These are phyloP conservation scores for Poecilia gillii DNA, from an alignment of 2,797 vertebrate species.

Conservation along the genomic window DNA sequence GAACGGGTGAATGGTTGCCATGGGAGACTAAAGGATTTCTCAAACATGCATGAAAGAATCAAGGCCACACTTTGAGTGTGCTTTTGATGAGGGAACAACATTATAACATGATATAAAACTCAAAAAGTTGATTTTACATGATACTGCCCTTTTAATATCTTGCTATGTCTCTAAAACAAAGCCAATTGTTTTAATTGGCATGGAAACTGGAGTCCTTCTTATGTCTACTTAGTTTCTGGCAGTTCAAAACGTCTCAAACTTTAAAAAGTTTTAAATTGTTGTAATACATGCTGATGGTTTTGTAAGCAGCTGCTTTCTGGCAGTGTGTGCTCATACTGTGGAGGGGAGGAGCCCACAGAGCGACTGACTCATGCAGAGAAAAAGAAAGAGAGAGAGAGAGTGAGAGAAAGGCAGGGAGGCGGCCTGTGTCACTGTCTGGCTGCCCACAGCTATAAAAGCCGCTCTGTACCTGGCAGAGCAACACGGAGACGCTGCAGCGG, in stretches of 20 bases:
- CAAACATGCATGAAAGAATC: too few relatives aligned
- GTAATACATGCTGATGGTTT: slow-evolving; percentile 61
- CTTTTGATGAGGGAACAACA: too few relatives aligned
- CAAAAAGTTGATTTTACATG: neutral
- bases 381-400: slow-evolving; percentile 1
- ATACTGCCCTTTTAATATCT: neutral
- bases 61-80: too few relatives aligned
- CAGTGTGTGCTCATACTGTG: slow-evolving; percentile 69
- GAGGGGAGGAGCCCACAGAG: slow-evolving; percentile 63
- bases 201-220: neutral
- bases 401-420: slow-evolving; percentile 29
- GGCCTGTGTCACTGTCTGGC: slow-evolving; percentile 77
- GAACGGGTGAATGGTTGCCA: too few relatives aligned
- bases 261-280: neutral
- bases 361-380: slow-evolving; percentile 73
- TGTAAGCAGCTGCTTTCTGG: slow-evolving; percentile 71
- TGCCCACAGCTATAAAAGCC: slow-evolving; percentile 81
- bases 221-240: slow-evolving; percentile 6
- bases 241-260: neutral
- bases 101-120: too few relatives aligned
- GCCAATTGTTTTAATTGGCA: neutral
- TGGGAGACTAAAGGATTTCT: too few relatives aligned
- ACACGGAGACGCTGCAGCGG: slow-evolving; percentile 58
- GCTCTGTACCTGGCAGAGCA: slow-evolving; percentile 77
- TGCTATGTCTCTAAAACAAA: neutral